These are phyloP conservation scores for Lineus longissimus DNA, from an alignment of 1,140 invertebrate species.

Conservation along the genomic window DNA sequence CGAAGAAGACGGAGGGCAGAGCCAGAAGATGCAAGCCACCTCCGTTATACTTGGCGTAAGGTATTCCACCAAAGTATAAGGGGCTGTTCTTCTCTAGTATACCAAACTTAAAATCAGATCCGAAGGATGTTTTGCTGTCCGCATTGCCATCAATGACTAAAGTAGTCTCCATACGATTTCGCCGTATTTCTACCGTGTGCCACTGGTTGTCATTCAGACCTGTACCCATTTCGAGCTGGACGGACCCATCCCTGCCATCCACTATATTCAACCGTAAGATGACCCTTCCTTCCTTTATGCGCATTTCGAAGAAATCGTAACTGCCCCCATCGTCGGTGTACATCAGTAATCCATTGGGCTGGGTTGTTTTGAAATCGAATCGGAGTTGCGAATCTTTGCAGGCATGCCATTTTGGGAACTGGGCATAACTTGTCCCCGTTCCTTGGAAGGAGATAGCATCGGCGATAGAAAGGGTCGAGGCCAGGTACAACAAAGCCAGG, in stretches of 20 bases:
- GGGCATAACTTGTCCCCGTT: conserved; percentile 27
- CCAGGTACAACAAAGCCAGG: too few species aligned
- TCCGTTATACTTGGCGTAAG: conserved; percentile 20
- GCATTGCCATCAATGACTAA: conserved; percentile 31
- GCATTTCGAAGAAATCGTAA: conserved; percentile 37
- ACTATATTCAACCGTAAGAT: conserved; percentile 39
- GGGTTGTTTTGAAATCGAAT: conserved; percentile 43
- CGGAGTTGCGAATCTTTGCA: conserved; percentile 41
- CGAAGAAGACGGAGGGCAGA: conserved; percentile 32
- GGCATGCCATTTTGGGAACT: conserved; percentile 44
- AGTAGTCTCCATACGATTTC: conserved; percentile 39
- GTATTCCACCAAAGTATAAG: conserved; percentile 42
- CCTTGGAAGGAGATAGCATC: conserved; percentile 21
- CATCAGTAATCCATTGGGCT: conserved; percentile 32
- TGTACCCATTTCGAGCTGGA: conserved; percentile 20
- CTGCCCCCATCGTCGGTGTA: conserved; percentile 45
- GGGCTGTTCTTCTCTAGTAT: conserved; percentile 20
- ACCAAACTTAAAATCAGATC: conserved; percentile 29
- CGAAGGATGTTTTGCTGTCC: conserved; percentile 13
- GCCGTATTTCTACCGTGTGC: conserved; percentile 38
- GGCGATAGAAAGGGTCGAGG: too few species aligned
- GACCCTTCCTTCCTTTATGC: conserved; percentile 23
- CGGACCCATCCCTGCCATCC: conserved; percentile 28
- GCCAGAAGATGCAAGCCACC: conserved; percentile 25
- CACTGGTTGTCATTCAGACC: conserved; percentile 38